phyloP scores from a whole-genome alignment of 1,140 invertebrate species.

The Phocides pigmalion region DNA sequence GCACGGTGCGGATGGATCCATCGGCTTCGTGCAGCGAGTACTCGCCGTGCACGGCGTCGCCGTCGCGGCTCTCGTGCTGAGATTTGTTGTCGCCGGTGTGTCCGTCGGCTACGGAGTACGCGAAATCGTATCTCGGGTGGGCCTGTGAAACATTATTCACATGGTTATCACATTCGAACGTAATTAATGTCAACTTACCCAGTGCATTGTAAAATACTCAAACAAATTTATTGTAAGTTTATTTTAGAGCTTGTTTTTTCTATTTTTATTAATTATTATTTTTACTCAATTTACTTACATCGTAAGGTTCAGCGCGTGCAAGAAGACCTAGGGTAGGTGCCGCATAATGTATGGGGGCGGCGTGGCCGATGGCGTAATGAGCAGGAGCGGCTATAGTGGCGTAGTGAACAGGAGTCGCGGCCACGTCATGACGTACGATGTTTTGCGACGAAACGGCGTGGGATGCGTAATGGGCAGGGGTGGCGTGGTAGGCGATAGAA shows the following conservation, averaged over 20 bases:
- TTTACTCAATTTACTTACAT: conserved; percentile 26
- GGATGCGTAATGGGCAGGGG: conserved; percentile 41
- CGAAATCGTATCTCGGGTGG: conserved; percentile 61
- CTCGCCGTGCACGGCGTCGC: conserved; percentile 81
- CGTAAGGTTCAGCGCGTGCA: conserved; percentile 42
- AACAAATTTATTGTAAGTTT: not conserved
- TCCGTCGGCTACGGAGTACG: conserved; percentile 80
- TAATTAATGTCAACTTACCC: not conserved
- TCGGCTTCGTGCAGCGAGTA: conserved; percentile 84
- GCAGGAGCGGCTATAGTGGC: conserved; percentile 46
- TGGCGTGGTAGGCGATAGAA: not conserved
- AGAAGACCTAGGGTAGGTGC: conserved; percentile 45
- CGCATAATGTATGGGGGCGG: conserved; percentile 43
- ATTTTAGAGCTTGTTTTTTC: not conserved
- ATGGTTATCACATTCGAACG: too few relatives aligned
- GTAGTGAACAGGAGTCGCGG: conserved; percentile 75
- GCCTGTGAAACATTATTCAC: conserved; percentile 55
- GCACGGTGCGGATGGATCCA: conserved; percentile 65
- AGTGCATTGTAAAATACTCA: not conserved
- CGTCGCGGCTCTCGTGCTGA: conserved; percentile 83
- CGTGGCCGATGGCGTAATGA: conserved; percentile 22
- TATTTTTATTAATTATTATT: too few relatives aligned
- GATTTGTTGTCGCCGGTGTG: conserved; percentile 83
- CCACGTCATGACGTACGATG: conserved; percentile 52
- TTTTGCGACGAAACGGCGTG: conserved; percentile 38